phyloP scores from a whole-genome alignment of 1,140 invertebrate genomes.

The Drosophila ananassae region DNA sequence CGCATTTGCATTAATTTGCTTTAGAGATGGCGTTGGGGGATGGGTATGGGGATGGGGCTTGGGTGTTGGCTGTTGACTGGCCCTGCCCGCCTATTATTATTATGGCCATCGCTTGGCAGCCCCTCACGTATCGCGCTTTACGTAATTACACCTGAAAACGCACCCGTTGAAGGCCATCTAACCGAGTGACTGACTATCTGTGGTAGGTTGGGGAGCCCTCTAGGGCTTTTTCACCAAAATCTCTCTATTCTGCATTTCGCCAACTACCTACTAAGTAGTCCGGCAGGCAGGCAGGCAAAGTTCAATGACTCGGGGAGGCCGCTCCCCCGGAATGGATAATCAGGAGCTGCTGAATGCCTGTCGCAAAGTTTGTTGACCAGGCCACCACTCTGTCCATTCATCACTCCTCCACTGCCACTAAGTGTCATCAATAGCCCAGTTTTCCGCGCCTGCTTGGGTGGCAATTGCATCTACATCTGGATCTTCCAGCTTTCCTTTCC shows the following conservation, averaged over 20 bases:
- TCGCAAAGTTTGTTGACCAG: slow-evolving; percentile 50
- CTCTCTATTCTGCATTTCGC: slow-evolving; percentile 11
- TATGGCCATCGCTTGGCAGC: background rate
- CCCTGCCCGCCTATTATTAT: slow-evolving; percentile 12
- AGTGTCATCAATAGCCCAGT: slow-evolving; percentile 24
- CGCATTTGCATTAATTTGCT: slow-evolving; percentile 59
- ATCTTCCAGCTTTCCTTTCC: background rate
- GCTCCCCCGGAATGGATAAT: slow-evolving; percentile 16
- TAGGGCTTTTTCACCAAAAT: background rate
- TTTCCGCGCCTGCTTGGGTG: background rate
- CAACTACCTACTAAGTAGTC: background rate
- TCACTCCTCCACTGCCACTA: slow-evolving; percentile 23
- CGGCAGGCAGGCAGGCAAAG: background rate
- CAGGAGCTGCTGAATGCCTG: slow-evolving; percentile 36
- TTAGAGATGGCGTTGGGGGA: too few relatives aligned
- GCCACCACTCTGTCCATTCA: slow-evolving; percentile 34
- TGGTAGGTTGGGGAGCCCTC: background rate
- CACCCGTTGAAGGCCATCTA: slow-evolving; percentile 23
- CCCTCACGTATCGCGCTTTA: slow-evolving; percentile 41
- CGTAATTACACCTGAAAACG: slow-evolving; percentile 42
- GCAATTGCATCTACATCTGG: slow-evolving; percentile 1
- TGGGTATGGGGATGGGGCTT: too few relatives aligned
- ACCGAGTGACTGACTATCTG: too few relatives aligned
- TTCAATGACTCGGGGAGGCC: slow-evolving; percentile 41
- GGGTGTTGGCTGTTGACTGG: slow-evolving; percentile 1